Evolutionary conservation across 2,113 vertebrate species (phyloP).

Genomic region (Thymallus thymallus): DNA sequence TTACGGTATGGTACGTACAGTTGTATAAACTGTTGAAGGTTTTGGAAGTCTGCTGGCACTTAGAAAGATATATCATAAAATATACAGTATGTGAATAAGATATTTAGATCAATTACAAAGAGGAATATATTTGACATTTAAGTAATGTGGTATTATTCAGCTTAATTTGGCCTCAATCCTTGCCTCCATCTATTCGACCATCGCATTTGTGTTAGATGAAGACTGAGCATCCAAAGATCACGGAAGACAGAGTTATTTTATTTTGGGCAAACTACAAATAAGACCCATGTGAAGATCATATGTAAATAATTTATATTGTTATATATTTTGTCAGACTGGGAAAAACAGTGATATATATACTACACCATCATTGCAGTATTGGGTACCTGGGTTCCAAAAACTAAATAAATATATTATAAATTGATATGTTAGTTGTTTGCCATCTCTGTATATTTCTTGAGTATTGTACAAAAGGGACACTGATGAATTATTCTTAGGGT

Average conservation of each 20-base stretch:
- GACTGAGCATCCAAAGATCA: conserved; percentile 6
- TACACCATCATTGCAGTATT: conserved; percentile 41
- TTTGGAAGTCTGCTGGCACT: neutral
- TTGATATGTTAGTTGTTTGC: conserved; percentile 60
- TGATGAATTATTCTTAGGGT: conserved; percentile 56
- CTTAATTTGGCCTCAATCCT: conserved; percentile 10
- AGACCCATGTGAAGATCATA: conserved; percentile 73
- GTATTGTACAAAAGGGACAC: conserved; percentile 62
- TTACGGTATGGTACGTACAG: conserved; percentile 12
- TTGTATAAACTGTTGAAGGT: neutral
- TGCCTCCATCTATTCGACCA: conserved; percentile 28
- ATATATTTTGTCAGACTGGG: conserved; percentile 64
- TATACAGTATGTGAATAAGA: conserved; percentile 40
- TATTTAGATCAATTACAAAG: conserved; percentile 12
- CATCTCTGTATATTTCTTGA: conserved; percentile 65
- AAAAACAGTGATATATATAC: conserved; percentile 17
- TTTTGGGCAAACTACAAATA: conserved; percentile 40
- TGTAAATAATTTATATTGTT: conserved; percentile 82
- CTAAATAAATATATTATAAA: conserved; percentile 49
- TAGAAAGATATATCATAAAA: conserved; percentile 27
- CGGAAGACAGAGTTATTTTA: conserved; percentile 23
- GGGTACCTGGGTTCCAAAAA: conserved; percentile 36
- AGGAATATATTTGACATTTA: neutral
- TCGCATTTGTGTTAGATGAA: conserved; percentile 35
- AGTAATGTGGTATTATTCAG: conserved; percentile 17